phyloP scores from a whole-genome alignment of 2,797 vertebrate genomes.

The Syngnathus acus region DNA sequence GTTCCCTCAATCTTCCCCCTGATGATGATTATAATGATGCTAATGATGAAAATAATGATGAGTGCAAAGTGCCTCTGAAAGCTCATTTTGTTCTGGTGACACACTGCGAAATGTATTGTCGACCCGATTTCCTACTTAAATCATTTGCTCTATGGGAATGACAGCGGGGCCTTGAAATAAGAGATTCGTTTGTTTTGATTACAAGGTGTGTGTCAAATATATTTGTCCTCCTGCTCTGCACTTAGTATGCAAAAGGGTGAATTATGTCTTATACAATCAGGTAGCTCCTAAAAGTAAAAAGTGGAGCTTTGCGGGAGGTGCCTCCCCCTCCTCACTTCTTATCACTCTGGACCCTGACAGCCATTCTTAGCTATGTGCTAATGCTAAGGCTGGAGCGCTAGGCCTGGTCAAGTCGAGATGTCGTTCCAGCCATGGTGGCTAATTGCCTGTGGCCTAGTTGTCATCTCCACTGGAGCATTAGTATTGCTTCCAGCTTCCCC shows the following conservation, averaged over 20 bases:
- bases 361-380: background rate
- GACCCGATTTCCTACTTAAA: background rate
- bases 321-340: background rate
- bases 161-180: background rate
- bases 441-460: constrained; percentile 36
- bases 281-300: background rate
- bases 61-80: constrained; percentile 46
- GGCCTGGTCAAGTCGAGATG: constrained; percentile 4
- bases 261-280: background rate
- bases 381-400: background rate
- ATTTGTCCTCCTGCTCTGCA: background rate
- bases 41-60: constrained; percentile 11
- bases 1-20: constrained; percentile 35
- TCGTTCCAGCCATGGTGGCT: constrained; percentile 13
- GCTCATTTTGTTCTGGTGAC: constrained; percentile 13
- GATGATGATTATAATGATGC: constrained; percentile 29
- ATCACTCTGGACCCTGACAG: background rate
- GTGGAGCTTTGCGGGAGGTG: background rate
- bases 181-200: background rate
- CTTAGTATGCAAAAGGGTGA: background rate
- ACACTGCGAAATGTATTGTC: background rate
- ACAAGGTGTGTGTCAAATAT: background rate
- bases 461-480: constrained; percentile 47
- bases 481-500: constrained; percentile 40
- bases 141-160: background rate